Base-by-base conservation (phyloP, 2,888 invertebrate species). In the Torymus auratus region DNA sequence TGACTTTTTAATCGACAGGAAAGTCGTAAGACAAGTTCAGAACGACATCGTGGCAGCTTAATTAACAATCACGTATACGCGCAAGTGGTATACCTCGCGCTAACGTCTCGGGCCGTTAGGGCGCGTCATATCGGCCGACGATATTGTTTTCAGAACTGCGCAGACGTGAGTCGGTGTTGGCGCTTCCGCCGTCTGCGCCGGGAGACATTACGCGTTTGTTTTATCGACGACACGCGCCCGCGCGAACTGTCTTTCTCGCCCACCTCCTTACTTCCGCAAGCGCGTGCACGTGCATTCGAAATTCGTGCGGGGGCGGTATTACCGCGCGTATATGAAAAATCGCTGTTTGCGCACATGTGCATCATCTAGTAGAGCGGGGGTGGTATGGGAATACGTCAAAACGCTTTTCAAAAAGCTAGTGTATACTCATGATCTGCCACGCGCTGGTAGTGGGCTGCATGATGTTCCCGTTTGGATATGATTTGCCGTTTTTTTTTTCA, bases 61-160 rank as follows among this genome's bases (percentile, higher is more conserved):
- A 71, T 71, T 71, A 71, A 71, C 71, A 60, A 61, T 71, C 41
- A 14, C n/a, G 20, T 52, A 28, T 28, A 41, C 41, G 41, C 41
- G 7, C 41, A 41, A 41, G 41, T 41, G 41, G 5, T 41, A 41
- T 7, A 5, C 7, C 41, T 5, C 41, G 41, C 41, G 41, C 41
- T 41, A 41, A 41, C 41, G 41, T 41, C 13, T 53, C 23, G 5
- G 17, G 23, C 20, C 53, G 17, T 72, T 72, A 65, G 56, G 20
- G 28, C 72, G 28, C 72, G 28, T 56, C 73, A 41, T 61, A 52
- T 73, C 73, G 20, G 70, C 20, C 28, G 41, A 7, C 58, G 64
- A 73, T 73, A 73, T 73, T 55, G 55, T 55, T 62, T 55, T 55
- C 62, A 28, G 17, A 15, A 20, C 52, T 28, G 69, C 50, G 72